Evolutionary conservation across 1,140 invertebrate species (phyloP), one percentile per base, ranked within the genome.

Genomic region (Episyrphus balteatus): DNA sequence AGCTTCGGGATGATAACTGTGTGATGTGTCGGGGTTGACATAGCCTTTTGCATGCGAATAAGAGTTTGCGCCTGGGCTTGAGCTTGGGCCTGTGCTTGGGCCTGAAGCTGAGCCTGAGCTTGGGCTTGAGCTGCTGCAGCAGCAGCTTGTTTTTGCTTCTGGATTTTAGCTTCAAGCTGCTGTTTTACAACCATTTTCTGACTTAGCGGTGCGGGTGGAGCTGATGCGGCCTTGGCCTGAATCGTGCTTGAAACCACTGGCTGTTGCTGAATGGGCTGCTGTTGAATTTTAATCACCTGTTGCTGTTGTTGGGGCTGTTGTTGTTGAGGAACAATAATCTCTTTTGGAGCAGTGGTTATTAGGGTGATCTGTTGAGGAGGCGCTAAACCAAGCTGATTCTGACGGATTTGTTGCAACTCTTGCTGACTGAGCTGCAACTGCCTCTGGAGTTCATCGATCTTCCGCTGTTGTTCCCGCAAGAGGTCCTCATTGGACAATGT

Each of bases 361-460:
- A 37, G 31, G 13, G 31, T n/a, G 14, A 26, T 34, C 17, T 45
- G 19, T 8, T 30, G 34, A 8, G 3, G 21, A 8, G 21, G 21
- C 8, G 21, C 21, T 26, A 5, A 8, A 5, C 21, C 21, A 8
- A 26, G 21, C 21, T 26, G 56, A 19, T 57, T 55, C 31, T 61
- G 54, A 0, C 57, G 57, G 34, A 83, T 79, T 51, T 82, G 76
- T 53, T 86, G 81, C 43, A 87, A 57, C 55, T 88, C 83, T 48
- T 82, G 75, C 38, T 86, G 79, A 0, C 81, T 84, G 37, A 79
- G 76, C 44, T 82, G 80, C 32, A 96, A 61, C 54, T 94, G 87
- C 5, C 84, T 70, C 61, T 94, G 85, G 31, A 96, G 70, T 54
- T 92, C 86, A 56, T 90, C 83, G 40, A 96, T 96, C 59, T 84